These are phyloP conservation scores for Metopolophium dirhodum DNA, from an alignment of 1,140 invertebrate species.

Conservation along the genomic window DNA sequence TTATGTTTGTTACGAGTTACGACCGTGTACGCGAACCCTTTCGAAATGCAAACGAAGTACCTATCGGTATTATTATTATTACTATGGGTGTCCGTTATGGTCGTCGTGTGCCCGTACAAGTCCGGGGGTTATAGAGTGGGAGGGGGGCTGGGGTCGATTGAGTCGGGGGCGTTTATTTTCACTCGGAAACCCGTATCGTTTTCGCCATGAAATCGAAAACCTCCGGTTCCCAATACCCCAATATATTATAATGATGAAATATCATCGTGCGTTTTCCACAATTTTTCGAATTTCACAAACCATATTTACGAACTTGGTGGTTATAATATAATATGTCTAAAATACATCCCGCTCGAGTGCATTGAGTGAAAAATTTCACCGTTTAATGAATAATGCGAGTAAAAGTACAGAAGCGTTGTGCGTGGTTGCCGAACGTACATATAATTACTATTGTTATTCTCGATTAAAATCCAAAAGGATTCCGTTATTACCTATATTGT, in stretches of 20 bases:
- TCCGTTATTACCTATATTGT: background rate
- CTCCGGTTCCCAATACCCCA: background rate
- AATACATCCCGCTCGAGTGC: no score
- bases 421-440: no score
- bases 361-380: no score
- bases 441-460: no score
- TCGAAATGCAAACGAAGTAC: background rate
- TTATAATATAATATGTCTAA: no score
- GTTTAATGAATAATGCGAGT: no score
- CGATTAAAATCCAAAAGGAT: background rate
- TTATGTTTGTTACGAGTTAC: background rate
- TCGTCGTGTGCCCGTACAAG: background rate
- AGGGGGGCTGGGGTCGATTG: background rate
- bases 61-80: background rate
- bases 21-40: background rate
- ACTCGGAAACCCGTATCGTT: background rate
- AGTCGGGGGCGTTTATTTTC: background rate
- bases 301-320: background rate
- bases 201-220: background rate
- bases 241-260: background rate
- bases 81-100: background rate
- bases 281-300: background rate
- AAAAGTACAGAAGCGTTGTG: no score
- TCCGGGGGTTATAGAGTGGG: background rate
- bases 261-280: background rate